Evolutionary conservation across 2,113 vertebrate genomes (phyloP).

Genomic region (Protobothrops flavoviridis): DNA sequence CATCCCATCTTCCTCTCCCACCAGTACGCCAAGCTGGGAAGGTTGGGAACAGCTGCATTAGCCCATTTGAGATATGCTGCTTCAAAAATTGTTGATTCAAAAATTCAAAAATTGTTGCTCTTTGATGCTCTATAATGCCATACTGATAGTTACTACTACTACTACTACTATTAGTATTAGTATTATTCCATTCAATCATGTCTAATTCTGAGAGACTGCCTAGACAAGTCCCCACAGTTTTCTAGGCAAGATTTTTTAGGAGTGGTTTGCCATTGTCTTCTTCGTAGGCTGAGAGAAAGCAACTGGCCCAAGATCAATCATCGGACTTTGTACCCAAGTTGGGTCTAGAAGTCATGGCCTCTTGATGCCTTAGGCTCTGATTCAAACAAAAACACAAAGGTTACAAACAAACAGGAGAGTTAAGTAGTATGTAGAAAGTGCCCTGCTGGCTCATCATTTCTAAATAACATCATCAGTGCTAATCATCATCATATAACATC

Average conservation of each 20-base stretch:
- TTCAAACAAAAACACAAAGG: not conserved
- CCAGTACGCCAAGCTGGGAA: no score
- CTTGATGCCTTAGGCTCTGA: not conserved
- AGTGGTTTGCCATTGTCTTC: not conserved
- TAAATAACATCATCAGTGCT: not conserved
- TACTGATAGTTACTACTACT: no score
- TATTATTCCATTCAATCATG: no score
- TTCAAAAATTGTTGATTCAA: no score
- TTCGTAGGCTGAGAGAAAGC: no score
- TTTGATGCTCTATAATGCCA: no score
- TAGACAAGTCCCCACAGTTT: no score
- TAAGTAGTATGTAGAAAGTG: not conserved
- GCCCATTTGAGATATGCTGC: not conserved
- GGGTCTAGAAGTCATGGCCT: not conserved
- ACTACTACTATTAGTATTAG: no score
- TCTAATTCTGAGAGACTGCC: no score
- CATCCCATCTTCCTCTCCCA: not conserved
- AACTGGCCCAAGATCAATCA: not conserved
- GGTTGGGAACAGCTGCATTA: no score
- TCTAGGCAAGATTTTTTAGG: no score
- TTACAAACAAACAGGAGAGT: not conserved
- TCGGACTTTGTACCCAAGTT: not conserved
- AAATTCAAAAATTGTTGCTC: no score
- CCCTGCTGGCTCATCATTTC: not conserved
- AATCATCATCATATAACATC: not conserved